phyloP scores from a whole-genome alignment of 1,140 invertebrate genomes.

The Cydia splendana region DNA sequence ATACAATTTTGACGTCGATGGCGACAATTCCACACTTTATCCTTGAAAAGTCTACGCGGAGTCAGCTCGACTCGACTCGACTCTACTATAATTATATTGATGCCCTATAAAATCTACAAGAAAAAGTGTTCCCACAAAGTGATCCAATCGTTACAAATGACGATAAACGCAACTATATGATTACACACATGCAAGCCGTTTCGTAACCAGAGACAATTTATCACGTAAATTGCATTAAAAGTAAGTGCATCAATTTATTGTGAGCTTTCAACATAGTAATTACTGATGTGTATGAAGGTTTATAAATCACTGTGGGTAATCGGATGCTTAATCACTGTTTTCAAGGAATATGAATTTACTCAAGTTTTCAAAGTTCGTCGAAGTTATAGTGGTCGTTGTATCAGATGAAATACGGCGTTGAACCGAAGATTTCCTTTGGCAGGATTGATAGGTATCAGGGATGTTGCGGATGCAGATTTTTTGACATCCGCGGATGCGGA shows the following conservation, averaged over 20 bases:
- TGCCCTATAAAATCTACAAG: neutral
- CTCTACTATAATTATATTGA: too few relatives aligned
- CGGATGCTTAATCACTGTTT: slow-evolving; percentile 29
- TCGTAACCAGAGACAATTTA: neutral
- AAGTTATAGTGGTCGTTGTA: too few relatives aligned
- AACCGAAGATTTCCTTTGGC: too few relatives aligned
- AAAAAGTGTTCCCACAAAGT: neutral
- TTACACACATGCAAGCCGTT: slow-evolving; percentile 5
- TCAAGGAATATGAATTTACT: slow-evolving; percentile 8
- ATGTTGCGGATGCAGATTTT: too few relatives aligned
- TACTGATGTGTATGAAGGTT: slow-evolving; percentile 19
- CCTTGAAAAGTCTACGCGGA: too few relatives aligned
- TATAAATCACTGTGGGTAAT: slow-evolving; percentile 38
- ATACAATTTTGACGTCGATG: too few relatives aligned
- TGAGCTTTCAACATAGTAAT: slow-evolving; percentile 27
- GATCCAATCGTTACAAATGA: neutral
- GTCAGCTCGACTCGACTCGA: too few relatives aligned
- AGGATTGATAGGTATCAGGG: too few relatives aligned
- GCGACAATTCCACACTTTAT: too few relatives aligned
- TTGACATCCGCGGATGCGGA: too few relatives aligned
- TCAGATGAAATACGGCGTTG: too few relatives aligned
- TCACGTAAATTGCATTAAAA: slow-evolving; percentile 23
- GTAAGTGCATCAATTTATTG: slow-evolving; percentile 28
- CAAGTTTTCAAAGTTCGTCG: too few relatives aligned
- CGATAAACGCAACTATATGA: neutral